phyloP scores from a whole-genome alignment of 2,888 invertebrate genomes.

The Nymphalis urticae region DNA sequence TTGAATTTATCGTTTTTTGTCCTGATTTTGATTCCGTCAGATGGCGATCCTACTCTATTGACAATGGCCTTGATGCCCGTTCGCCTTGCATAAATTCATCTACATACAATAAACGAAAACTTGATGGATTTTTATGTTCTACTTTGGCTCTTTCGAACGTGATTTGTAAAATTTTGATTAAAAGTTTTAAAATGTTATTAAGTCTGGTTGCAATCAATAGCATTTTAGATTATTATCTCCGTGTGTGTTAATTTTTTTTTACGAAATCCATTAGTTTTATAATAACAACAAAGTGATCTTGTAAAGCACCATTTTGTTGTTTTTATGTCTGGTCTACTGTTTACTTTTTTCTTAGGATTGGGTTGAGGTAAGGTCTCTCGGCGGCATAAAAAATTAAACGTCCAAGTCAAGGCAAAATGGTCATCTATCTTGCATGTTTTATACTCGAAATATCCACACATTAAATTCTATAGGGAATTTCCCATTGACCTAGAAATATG shows the following conservation, averaged over 20 bases:
- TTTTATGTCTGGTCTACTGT: too few relatives aligned
- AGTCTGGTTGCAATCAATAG: not conserved
- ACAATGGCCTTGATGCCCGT: conserved; percentile 21
- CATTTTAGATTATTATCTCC: not conserved
- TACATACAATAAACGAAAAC: conserved; percentile 5
- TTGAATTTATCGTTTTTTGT: not conserved
- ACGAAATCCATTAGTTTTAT: not conserved
- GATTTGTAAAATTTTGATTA: too few relatives aligned
- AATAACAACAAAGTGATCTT: too few relatives aligned
- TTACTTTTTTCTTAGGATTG: too few relatives aligned
- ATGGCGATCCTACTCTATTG: conserved; percentile 10
- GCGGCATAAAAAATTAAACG: too few relatives aligned
- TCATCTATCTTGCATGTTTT: too few relatives aligned
- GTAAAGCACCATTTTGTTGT: too few relatives aligned
- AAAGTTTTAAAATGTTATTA: not conserved
- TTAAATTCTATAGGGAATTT: too few relatives aligned
- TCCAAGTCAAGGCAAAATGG: too few relatives aligned
- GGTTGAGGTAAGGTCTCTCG: too few relatives aligned
- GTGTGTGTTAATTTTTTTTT: not conserved
- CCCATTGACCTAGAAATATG: too few relatives aligned
- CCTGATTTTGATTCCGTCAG: not conserved
- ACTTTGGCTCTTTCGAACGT: not conserved
- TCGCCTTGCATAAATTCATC: conserved; percentile 19
- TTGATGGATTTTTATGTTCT: not conserved
- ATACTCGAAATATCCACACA: too few relatives aligned